These are phyloP conservation scores for Erythrocercus mccallii DNA, from an alignment of 2,113 vertebrate genomes.

Conservation along the genomic window DNA sequence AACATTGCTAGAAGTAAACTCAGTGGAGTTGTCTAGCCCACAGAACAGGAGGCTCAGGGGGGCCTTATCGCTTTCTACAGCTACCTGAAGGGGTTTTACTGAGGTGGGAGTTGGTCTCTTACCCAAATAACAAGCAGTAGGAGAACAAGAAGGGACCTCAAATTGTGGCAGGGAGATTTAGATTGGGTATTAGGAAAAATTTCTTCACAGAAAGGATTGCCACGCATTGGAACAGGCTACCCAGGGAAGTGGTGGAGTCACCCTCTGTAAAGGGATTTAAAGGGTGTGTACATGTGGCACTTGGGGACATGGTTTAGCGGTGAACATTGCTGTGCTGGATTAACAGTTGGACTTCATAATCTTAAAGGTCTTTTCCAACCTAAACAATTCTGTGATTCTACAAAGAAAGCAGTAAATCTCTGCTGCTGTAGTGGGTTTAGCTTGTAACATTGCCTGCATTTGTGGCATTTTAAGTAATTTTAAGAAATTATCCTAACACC, in stretches of 20 bases:
- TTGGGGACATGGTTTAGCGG: neutral
- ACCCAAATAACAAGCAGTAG: neutral
- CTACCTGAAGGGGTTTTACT: neutral
- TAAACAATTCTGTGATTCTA: neutral
- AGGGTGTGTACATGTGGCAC: neutral
- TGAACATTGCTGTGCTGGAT: neutral
- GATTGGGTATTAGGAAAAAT: neutral
- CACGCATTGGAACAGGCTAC: rapidly evolving
- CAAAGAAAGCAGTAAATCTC: neutral
- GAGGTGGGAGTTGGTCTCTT: neutral
- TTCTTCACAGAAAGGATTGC: neutral
- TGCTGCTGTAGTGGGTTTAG: neutral
- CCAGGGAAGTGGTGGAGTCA: neutral
- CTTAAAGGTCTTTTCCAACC: neutral
- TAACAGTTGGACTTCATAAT: neutral
- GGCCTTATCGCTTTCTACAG: rapidly evolving
- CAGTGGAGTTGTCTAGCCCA: neutral
- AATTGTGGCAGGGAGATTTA: neutral
- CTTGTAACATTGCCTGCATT: neutral
- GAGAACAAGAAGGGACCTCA: neutral
- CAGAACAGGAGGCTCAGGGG: neutral
- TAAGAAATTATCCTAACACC: neutral
- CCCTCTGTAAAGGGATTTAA: neutral
- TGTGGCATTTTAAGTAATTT: neutral
- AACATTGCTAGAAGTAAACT: neutral